Base-by-base conservation (phyloP, 2,797 vertebrate species). In the Arremon brunneinucha region DNA sequence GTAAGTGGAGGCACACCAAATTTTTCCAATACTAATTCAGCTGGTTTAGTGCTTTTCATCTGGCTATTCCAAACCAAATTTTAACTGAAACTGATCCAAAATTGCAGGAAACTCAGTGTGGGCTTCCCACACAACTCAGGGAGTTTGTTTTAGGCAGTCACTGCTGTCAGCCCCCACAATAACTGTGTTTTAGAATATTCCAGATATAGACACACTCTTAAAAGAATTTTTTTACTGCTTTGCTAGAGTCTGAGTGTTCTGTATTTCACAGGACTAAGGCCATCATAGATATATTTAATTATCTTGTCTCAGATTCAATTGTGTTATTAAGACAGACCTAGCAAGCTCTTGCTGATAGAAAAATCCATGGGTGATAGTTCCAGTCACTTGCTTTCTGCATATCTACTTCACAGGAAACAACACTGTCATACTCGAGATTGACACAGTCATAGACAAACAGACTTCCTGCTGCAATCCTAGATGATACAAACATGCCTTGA, bases 361-460 rank as follows among this genome's bases (percentile, higher is more conserved):
- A 78, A 92, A 71, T 69, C 46, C 79, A 50, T 57, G 3, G 20
- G 18, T 49, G 37, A 53, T 46, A 35, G 15, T 67, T 75, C 14
- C 67, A 60, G 34, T 57, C 24, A 47, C 34, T 64, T 34, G 37
- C 10, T 18, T 81, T 87, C 56, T 57, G n/a, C 6, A 3, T 28
- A 24, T 55, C 77, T 55, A 2, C 37, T 84, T 81, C 47, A 23
- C 11, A 68, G 55, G 65, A 87, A 60, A 7, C 26, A 76, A 24
- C 68, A 46, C 12, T 64, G 24, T 34, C n/a, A 19, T 46, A 34
- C 32, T 49, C 0, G 0, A 43, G 7, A 30, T 52, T 24, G 5
- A 78, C 46, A 86, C 9, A 80, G 17, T 32, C 39, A 56, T 1
- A 60, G n/a, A 41, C 49, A 55, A 79, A 91, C 37, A 72, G 37